Evolutionary conservation across 2,888 invertebrate genomes (phyloP).

Genomic region (Pantelozetes paolii): DNA sequence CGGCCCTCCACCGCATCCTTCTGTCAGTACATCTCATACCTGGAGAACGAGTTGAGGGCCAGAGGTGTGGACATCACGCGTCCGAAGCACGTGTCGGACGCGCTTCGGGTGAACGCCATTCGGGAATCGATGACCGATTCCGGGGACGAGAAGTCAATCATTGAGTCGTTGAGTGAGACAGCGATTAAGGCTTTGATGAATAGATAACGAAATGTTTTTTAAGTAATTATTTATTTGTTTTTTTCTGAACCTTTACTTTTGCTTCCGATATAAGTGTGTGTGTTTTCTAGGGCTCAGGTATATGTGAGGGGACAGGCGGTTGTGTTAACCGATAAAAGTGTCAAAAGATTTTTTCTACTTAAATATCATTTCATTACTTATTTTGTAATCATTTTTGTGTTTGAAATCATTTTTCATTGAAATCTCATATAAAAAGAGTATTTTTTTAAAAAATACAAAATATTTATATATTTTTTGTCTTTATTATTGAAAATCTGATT

Average conservation of each 20-base stretch:
- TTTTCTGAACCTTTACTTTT: no score
- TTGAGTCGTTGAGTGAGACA: slow-evolving; percentile 37
- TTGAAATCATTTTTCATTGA: no score
- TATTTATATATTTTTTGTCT: no score
- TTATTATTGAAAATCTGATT: no score
- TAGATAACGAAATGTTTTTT: slow-evolving; percentile 33
- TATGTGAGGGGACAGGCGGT: no score
- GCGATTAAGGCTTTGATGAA: slow-evolving; percentile 40
- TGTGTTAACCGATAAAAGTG: no score
- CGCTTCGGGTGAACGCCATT: slow-evolving; percentile 30
- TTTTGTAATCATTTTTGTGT: no score
- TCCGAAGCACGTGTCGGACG: slow-evolving; percentile 38
- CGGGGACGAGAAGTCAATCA: slow-evolving; percentile 36
- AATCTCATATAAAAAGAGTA: no score
- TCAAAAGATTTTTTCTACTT: no score
- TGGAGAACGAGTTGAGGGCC: slow-evolving; percentile 36
- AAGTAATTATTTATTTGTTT: no score
- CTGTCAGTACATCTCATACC: slow-evolving; percentile 39
- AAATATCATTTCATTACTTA: no score
- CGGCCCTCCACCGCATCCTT: slow-evolving; percentile 22
- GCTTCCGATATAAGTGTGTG: background rate
- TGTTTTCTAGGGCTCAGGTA: background rate
- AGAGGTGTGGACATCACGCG: slow-evolving; percentile 32
- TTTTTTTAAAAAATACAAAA: background rate
- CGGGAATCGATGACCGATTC: slow-evolving; percentile 7